Percentiles rank a stretch among this genome's conserved stretches.
These are phyloP conservation scores for Oeneis ivallda DNA, from an alignment of 2,888 invertebrate species.

Conservation along the genomic window DNA sequence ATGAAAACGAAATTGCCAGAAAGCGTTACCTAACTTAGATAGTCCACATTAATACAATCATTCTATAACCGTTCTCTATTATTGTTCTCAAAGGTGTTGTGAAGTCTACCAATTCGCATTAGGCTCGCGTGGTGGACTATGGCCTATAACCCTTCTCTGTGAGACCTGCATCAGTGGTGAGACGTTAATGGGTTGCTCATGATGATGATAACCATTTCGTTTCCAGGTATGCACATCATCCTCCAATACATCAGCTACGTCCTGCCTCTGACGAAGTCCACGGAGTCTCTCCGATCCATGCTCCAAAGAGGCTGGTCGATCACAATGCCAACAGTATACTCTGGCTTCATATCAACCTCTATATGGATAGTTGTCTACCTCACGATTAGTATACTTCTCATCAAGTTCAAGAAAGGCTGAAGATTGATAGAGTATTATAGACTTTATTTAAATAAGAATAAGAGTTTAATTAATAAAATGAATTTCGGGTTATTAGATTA, in stretches of 20 bases:
- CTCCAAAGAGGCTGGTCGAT: slow-evolving; percentile 92
- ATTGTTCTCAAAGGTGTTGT: too few relatives aligned
- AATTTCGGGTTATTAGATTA: too few relatives aligned
- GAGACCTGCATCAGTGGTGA: too few relatives aligned
- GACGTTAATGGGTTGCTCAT: too few relatives aligned
- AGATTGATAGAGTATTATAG: neutral
- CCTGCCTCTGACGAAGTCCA: slow-evolving; percentile 93
- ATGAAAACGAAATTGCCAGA: too few relatives aligned
- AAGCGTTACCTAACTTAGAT: too few relatives aligned
- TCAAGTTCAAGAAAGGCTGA: slow-evolving; percentile 93
- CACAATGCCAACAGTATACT: slow-evolving; percentile 86
- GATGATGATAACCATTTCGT: slow-evolving; percentile 19
- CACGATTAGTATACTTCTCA: slow-evolving; percentile 86
- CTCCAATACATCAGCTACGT: slow-evolving; percentile 87
- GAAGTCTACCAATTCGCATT: too few relatives aligned
- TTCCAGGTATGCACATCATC: slow-evolving; percentile 86
- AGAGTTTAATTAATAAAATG: too few relatives aligned
- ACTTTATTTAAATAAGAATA: neutral
- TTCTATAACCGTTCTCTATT: too few relatives aligned
- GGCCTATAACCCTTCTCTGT: too few relatives aligned
- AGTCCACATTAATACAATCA: too few relatives aligned
- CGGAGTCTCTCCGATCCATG: slow-evolving; percentile 92
- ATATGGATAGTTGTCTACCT: slow-evolving; percentile 91
- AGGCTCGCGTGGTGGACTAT: too few relatives aligned
- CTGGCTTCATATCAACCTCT: slow-evolving; percentile 89